phyloP scores from a whole-genome alignment of 1,140 invertebrate genomes.

The Drosophila simulans region DNA sequence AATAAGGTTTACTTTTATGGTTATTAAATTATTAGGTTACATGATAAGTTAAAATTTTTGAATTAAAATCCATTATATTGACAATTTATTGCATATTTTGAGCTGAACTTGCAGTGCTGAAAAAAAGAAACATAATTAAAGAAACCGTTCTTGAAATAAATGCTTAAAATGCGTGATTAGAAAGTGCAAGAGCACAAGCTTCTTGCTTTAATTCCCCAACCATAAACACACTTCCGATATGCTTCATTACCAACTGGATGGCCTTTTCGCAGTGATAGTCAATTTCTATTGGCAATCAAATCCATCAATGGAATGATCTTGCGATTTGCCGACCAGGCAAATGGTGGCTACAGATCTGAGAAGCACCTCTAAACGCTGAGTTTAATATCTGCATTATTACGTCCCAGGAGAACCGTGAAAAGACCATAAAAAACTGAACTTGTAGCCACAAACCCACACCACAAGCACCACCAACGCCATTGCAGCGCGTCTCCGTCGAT shows the following conservation, averaged over 20 bases:
- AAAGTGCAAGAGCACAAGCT: too few species aligned
- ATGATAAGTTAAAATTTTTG: too few species aligned
- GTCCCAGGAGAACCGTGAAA: slow-evolving; percentile 70
- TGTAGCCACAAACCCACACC: slow-evolving; percentile 44
- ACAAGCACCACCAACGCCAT: slow-evolving; percentile 9
- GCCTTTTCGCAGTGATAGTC: neutral
- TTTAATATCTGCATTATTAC: slow-evolving; percentile 79
- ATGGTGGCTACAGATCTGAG: neutral
- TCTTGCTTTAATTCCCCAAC: too few species aligned
- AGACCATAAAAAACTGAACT: slow-evolving; percentile 71
- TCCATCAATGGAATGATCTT: neutral
- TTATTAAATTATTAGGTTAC: too few species aligned
- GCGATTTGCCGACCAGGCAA: neutral
- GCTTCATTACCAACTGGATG: neutral
- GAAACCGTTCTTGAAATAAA: too few species aligned
- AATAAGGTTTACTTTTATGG: too few species aligned
- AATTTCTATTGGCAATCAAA: neutral
- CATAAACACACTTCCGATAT: too few species aligned
- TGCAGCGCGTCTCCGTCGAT: neutral
- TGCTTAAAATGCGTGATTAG: too few species aligned
- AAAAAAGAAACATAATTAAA: neutral
- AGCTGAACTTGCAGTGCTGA: too few species aligned
- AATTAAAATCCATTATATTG: too few species aligned
- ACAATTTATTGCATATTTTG: too few species aligned
- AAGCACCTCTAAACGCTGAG: slow-evolving; percentile 31